Conservation (phyloP, 2,113 vertebrate species). For the Bungarus multicinctus region DNA sequence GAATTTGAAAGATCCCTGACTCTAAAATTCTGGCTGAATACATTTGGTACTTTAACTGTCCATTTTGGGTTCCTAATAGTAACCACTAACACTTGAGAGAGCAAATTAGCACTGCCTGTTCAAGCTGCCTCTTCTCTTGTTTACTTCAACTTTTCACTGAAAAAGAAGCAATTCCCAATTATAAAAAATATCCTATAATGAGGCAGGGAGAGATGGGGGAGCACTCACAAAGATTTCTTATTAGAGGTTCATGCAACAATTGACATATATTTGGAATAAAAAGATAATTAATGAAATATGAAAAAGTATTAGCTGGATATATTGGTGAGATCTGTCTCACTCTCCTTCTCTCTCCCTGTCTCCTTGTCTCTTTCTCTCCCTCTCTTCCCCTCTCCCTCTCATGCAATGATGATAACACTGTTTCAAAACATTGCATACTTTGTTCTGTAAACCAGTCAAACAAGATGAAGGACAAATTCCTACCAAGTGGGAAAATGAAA, state of each 20-base stretch:
- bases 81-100: constrained; percentile 48
- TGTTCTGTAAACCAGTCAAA: not conserved
- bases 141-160: constrained; percentile 49
- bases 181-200: constrained; percentile 38
- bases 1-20: constrained; percentile 4
- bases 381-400: not conserved
- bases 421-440: constrained; percentile 26
- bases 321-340: not conserved
- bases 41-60: constrained; percentile 15
- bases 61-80: constrained; percentile 12
- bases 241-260: constrained; percentile 55
- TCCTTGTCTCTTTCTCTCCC: no score
- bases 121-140: constrained; percentile 52
- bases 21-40: constrained; percentile 17
- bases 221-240: constrained; percentile 46
- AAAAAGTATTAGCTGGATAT: constrained; percentile 42
- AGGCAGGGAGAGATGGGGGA: not conserved
- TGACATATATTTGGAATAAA: constrained; percentile 41
- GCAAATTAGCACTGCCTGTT: constrained; percentile 53
- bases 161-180: constrained; percentile 61
- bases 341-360: no score
- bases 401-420: constrained; percentile 24
- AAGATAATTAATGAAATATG: constrained; percentile 58
- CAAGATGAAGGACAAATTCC: not conserved
- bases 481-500: not conserved